phyloP scores from a whole-genome alignment of 1,140 invertebrate species.

The Micrasema longulum region DNA sequence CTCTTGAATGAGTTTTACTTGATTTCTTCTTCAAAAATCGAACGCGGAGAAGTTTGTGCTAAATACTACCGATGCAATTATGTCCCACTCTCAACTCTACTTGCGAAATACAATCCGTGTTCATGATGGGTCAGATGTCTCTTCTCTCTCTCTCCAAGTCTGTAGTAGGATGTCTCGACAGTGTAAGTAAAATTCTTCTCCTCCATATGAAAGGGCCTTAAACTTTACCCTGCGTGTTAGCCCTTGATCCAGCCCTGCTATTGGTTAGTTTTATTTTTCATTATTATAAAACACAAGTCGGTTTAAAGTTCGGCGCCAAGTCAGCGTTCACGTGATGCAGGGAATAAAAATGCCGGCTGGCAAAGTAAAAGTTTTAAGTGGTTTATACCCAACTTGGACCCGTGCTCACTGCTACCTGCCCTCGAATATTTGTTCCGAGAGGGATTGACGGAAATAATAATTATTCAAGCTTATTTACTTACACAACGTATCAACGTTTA shows the following conservation, averaged over 20 bases:
- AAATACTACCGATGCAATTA: too few species aligned
- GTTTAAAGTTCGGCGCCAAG: slow-evolving; percentile 47
- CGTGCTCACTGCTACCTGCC: slow-evolving; percentile 29
- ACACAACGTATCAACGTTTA: neutral
- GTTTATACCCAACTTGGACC: slow-evolving; percentile 50
- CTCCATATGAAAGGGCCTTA: too few species aligned
- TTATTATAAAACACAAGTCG: slow-evolving; percentile 47
- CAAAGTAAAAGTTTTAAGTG: slow-evolving; percentile 54
- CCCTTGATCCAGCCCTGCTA: slow-evolving; percentile 7
- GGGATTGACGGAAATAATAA: slow-evolving; percentile 40
- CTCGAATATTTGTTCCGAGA: slow-evolving; percentile 32
- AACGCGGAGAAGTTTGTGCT: too few species aligned
- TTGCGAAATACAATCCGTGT: too few species aligned
- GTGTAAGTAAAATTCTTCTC: too few species aligned
- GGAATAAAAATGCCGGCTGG: slow-evolving; percentile 50
- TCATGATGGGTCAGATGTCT: too few species aligned
- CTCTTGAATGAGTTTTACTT: too few species aligned
- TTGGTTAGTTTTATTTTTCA: slow-evolving; percentile 38
- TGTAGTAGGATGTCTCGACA: too few species aligned
- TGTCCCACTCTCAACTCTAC: too few species aligned
- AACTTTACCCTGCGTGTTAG: too few species aligned
- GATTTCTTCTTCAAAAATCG: too few species aligned
- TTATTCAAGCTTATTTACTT: slow-evolving; percentile 27
- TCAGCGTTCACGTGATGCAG: slow-evolving; percentile 49
- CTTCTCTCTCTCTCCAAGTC: too few species aligned